Conservation (phyloP, 2,797 vertebrate species). For the Poeciliopsis presidionis region DNA sequence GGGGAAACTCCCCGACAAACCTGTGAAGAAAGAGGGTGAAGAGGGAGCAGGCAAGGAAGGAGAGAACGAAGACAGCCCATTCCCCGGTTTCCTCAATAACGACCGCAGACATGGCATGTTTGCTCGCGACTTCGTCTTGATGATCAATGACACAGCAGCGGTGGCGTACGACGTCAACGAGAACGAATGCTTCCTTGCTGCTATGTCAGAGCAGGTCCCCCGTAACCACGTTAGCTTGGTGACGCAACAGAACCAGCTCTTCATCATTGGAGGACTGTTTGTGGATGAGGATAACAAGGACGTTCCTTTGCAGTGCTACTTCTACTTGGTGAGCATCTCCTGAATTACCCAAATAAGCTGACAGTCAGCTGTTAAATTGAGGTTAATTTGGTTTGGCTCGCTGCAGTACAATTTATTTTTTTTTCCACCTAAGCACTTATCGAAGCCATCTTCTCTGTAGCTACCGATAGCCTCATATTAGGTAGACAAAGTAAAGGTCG, state of each 20-base stretch:
- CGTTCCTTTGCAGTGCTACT: conserved; percentile 92
- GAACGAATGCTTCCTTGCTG: conserved; percentile 95
- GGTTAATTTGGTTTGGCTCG: too few relatives aligned
- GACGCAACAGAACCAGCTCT: conserved; percentile 89
- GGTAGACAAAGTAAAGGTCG: neutral
- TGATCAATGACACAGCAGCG: conserved; percentile 94
- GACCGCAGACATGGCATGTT: conserved; percentile 93
- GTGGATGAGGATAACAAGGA: conserved; percentile 97
- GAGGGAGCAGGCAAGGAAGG: conserved; percentile 70
- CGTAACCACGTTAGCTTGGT: conserved; percentile 94
- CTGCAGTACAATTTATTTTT: neutral
- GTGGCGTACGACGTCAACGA: conserved; percentile 95
- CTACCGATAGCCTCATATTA: neutral
- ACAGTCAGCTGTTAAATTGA: neutral
- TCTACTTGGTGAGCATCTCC: conserved; percentile 86
- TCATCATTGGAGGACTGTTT: conserved; percentile 92
- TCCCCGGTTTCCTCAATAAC: conserved; percentile 95
- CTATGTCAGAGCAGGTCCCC: conserved; percentile 94
- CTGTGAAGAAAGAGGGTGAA: conserved; percentile 79
- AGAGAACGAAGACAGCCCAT: conserved; percentile 82
- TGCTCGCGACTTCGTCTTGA: conserved; percentile 89
- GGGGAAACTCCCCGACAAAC: conserved; percentile 91
- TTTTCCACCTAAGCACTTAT: neutral
- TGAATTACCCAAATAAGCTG: neutral
- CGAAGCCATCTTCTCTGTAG: neutral